A percentile compares a stretch with the other conserved stretches of the same genome.
phyloP scores from a whole-genome alignment of 2,113 vertebrate species.

The Rhabdornis inornatus region DNA sequence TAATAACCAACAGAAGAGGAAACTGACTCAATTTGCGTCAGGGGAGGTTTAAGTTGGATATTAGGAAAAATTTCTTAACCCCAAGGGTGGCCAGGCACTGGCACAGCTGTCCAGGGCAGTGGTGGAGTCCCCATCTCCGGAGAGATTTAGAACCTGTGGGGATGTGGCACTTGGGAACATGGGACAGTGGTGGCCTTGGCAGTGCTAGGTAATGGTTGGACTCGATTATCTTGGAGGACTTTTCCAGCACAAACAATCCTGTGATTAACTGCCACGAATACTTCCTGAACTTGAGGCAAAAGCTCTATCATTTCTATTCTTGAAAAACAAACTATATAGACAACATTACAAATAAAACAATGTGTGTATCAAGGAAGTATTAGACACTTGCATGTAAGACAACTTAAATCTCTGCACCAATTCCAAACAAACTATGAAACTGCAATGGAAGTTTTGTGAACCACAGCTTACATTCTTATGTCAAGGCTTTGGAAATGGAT shows the following conservation, averaged over 20 bases:
- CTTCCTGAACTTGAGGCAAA: neutral
- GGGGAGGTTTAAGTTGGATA: neutral
- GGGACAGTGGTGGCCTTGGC: neutral
- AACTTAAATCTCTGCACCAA: neutral
- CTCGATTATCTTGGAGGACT: neutral
- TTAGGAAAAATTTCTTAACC: neutral
- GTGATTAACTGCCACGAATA: neutral
- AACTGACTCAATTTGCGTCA: neutral
- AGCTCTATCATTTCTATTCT: neutral
- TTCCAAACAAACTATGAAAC: neutral
- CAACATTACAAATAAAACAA: neutral
- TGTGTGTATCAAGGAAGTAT: neutral
- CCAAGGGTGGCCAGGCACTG: neutral
- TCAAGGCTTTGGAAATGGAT: neutral
- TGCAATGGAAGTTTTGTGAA: neutral
- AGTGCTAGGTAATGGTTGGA: neutral
- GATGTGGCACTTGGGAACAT: neutral
- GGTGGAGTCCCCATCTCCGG: too few relatives aligned
- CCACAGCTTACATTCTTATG: neutral
- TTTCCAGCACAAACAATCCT: neutral
- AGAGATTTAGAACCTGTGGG: rapidly evolving
- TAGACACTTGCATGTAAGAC: neutral
- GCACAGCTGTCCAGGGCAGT: neutral
- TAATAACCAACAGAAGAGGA: neutral
- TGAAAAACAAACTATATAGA: neutral